Base-by-base conservation (phyloP, 2,888 invertebrate genomes). In the Ditula angustiorana region DNA sequence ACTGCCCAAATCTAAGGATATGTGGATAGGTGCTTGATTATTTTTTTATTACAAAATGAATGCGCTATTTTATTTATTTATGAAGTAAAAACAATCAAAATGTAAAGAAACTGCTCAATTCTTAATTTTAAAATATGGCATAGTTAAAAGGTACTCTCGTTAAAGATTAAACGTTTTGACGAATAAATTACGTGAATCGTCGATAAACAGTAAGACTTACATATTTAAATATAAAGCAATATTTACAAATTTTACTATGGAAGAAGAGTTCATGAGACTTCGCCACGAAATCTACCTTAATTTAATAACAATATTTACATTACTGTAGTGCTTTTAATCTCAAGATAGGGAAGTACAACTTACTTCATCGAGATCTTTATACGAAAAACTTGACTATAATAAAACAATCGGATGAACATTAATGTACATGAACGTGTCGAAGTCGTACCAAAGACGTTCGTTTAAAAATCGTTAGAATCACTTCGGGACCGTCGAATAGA, bases 171-270 rank as follows among this genome's bases (percentile, higher is more conserved):
- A 89, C 87, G 86, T 83, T 37, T 21, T 85, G 89, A 88, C 88
- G 88, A 86, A 89, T 88, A 86, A 90, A 87, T 90, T 83, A 89
- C 79, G 82, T 78, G 81, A 82, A 88, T 90, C 89, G 88, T 86
- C 89, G 84, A 84, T 86, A 85, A 86, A 90, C 79, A 82, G 83
- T 80, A 78, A 83, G 81, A 80, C 87, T 88, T 88, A 87, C 61
- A 70, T 70, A 76, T 80, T 80, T 67, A 74, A 77, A 77, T 82
- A 86, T 85, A 86, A 87, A 86, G 85, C 81, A 86, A 86, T 92
- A 92, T 92, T 88, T 92, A 92, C 92, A 92, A 90, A 90, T 92
- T 92, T 92, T 82, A 84, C 92, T 92, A 92, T 92, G 92, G 91
- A 92, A 91, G 91, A 92, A 89, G 86, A 85, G 80, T 82, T 84